Percentiles rank a stretch among this genome's conserved stretches.
These are phyloP conservation scores for Shinisaurus crocodilurus DNA, from an alignment of 2,113 vertebrate species.

Conservation along the genomic window DNA sequence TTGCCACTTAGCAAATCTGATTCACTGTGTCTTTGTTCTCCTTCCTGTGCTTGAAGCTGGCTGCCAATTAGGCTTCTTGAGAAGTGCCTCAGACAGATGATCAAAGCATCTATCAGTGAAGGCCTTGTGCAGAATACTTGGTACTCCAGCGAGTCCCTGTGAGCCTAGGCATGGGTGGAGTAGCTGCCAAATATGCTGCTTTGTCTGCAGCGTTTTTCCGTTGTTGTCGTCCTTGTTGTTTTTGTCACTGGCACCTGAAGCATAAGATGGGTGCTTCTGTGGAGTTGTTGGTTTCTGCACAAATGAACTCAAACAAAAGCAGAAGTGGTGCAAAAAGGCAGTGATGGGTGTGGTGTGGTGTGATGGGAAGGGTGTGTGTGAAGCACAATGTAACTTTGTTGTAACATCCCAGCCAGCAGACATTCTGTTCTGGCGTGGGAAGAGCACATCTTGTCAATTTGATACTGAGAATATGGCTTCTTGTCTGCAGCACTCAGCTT, in stretches of 20 bases:
- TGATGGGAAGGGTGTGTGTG: not conserved
- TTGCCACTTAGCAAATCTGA: constrained; percentile 21
- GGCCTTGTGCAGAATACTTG: constrained; percentile 2
- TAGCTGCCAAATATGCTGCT: not conserved
- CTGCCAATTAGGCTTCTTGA: constrained; percentile 33
- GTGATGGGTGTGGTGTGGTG: too few species aligned
- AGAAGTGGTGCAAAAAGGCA: not conserved
- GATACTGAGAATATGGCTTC: not conserved
- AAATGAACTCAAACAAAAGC: not conserved
- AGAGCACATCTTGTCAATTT: not conserved
- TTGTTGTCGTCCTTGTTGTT: constrained; percentile 1
- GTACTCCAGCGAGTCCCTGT: constrained; percentile 1
- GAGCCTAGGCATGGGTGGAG: not conserved
- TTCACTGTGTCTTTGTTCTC: constrained; percentile 6
- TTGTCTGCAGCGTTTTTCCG: not conserved
- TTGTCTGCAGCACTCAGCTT: not conserved
- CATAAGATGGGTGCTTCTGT: not conserved
- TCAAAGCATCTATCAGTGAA: not conserved
- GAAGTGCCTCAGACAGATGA: constrained; percentile 39
- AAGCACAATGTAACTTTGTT: not conserved
- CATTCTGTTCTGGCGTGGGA: not conserved
- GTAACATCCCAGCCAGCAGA: not conserved
- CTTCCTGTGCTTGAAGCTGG: constrained; percentile 5
- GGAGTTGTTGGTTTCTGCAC: not conserved
- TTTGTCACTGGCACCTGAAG: constrained; percentile 3